Evolutionary conservation across 2,113 vertebrate genomes (phyloP).

Genomic region (Benthochromis sp.): DNA sequence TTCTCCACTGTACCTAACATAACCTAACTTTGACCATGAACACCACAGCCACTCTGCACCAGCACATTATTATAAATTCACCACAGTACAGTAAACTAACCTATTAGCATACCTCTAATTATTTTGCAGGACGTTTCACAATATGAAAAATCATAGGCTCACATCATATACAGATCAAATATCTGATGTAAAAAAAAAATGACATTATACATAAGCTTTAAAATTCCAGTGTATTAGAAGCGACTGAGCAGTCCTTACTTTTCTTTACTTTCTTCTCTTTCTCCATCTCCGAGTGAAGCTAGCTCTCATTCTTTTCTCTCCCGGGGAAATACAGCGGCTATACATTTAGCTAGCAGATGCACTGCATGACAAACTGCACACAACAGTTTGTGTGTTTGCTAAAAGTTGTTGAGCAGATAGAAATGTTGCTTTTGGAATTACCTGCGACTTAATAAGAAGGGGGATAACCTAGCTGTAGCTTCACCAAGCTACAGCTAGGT

Average conservation of each 20-base stretch:
- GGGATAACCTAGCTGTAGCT: background rate
- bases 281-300: background rate
- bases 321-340: rapidly evolving
- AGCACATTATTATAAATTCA: background rate
- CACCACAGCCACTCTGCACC: background rate
- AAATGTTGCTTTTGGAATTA: background rate
- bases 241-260: rapidly evolving
- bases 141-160: background rate
- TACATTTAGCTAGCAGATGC: background rate
- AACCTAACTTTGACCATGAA: background rate
- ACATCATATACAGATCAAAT: background rate
- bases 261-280: background rate
- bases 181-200: background rate
- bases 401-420: background rate
- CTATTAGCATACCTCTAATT: background rate
- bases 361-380: background rate
- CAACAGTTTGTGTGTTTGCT: background rate
- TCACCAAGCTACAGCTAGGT: background rate
- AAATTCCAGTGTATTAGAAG: background rate
- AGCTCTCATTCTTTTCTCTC: background rate
- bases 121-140: background rate
- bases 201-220: background rate
- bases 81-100: background rate
- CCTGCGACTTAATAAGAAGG: background rate
- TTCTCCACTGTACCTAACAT: background rate